Evolutionary conservation across 2,797 vertebrate genomes (phyloP), one percentile per base, ranked within the genome.

Genomic region (Danio jaintianensis): DNA sequence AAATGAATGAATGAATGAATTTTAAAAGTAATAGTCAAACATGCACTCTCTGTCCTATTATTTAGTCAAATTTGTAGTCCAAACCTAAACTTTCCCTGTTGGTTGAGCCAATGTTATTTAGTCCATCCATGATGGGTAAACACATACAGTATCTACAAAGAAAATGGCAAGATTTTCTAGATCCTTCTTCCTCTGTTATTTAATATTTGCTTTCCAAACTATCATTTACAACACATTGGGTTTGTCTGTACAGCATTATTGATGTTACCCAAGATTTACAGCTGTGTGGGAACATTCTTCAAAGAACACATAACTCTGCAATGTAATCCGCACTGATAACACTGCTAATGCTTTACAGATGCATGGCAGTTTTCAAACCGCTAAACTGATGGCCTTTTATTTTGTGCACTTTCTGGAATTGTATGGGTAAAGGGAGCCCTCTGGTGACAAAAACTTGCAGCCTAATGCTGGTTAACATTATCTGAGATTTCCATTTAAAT

Each of bases 381-480:
- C 16, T 48, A 47, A 55, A 56, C 42, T 20, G 43, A 62, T 58
- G 10, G 55, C 2, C 29, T 45, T 52, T 38, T 40, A 40, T 38
- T 62, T 48, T 29, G 15, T 48, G 13, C n/a, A 22, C 45, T 52
- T 36, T 15, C 22, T 7, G 6, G 22, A 80, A 40, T 66, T 42
- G 50, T 7, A 45, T 75, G 72, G 73, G 53, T 79, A 29, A 83
- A 76, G 68, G 66, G 83, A 40, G 84, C 78, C 84, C 75, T 80
- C 88, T 87, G 66, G 78, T 89, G 87, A 82, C 73, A 36, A 42
- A 62, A 20, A 40, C 22, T 52, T 66, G 20, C 29, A 29, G 29
- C 3, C 29, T 45, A 43, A 56, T 15, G 5, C 6, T 64, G 12
- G 6, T 20, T 42, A 71, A 43, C 6, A 22, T 15, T 7, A n/a